Evolutionary conservation across 2,113 vertebrate genomes (phyloP).

Genomic region (Semnopithecus entellus): DNA sequence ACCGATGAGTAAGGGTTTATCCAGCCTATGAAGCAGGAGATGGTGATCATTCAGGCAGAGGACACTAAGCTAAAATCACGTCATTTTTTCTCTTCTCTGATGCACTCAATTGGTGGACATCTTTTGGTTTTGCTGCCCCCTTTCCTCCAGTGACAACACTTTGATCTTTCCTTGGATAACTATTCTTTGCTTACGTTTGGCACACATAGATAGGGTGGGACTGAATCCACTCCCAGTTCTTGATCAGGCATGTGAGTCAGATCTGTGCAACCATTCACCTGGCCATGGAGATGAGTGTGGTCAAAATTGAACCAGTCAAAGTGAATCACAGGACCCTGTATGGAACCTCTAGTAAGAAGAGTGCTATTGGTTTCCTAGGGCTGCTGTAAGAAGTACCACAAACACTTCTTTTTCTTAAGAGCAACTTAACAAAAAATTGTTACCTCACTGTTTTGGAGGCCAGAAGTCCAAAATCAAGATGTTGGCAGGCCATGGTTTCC

Average conservation of each 20-base stretch:
- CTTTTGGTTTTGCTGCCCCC: background rate
- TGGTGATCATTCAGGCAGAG: background rate
- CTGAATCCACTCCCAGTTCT: background rate
- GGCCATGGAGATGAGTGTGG: background rate
- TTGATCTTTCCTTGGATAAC: background rate
- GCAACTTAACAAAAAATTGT: background rate
- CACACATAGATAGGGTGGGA: accelerated
- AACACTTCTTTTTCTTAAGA: too few relatives aligned
- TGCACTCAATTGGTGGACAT: background rate
- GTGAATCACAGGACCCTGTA: accelerated
- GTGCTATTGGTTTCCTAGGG: background rate
- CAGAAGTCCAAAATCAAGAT: background rate
- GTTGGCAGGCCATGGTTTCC: background rate
- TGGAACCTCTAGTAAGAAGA: background rate
- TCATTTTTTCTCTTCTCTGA: background rate
- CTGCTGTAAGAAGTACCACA: background rate
- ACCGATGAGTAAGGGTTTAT: too few relatives aligned
- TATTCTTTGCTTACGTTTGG: background rate
- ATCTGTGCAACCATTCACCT: too few relatives aligned
- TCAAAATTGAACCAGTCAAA: background rate
- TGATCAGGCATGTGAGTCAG: background rate
- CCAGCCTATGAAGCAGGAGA: background rate
- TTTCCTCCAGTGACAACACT: too few relatives aligned
- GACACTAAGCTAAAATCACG: background rate
- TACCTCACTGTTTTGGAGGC: background rate